These are phyloP conservation scores for Hyla sarda DNA, from an alignment of 2,113 vertebrate genomes.

Conservation along the genomic window DNA sequence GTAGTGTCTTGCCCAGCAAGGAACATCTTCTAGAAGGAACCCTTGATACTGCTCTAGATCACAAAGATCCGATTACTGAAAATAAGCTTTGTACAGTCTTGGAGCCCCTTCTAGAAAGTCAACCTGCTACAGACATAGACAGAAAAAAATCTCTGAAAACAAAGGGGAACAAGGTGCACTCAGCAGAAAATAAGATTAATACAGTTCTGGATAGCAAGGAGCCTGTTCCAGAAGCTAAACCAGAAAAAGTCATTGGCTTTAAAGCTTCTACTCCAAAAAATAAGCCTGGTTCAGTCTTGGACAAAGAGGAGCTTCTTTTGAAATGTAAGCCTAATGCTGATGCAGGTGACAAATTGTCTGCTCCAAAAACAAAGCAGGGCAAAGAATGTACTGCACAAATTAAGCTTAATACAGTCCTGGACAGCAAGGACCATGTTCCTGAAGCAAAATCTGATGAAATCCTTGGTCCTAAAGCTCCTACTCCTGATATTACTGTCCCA, in stretches of 20 bases:
- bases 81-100: not conserved
- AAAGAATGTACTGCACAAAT: too few species aligned
- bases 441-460: not conserved
- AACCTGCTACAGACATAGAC: not conserved
- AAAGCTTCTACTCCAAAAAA: not conserved
- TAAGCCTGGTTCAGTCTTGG: not conserved
- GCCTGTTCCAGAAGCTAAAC: not conserved
- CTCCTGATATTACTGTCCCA: not conserved
- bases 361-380: not conserved
- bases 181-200: not conserved
- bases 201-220: not conserved
- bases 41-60: not conserved
- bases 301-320: not conserved
- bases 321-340: not conserved
- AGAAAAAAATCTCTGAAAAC: not conserved
- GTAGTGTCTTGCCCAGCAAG: not conserved
- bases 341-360: too few species aligned
- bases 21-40: not conserved
- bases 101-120: not conserved
- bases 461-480: not conserved
- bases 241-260: not conserved
- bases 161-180: not conserved
- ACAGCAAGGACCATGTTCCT: not conserved
- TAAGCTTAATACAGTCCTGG: not conserved
- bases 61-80: not conserved